These are phyloP conservation scores for Echinometra lucunter DNA, from an alignment of 53 echinoderm and acorn worm species.

Conservation along the genomic window DNA sequence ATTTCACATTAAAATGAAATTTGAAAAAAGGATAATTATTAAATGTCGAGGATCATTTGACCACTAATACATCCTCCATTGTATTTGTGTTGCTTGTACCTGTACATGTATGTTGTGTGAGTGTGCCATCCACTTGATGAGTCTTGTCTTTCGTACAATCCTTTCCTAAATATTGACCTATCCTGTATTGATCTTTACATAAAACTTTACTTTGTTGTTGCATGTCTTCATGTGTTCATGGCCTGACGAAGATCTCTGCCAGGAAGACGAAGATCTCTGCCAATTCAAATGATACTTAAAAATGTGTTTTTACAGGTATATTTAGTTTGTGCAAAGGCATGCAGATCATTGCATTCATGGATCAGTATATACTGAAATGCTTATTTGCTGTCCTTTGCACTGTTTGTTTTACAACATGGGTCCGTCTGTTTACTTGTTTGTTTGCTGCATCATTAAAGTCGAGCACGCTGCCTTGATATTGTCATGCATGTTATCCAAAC, in stretches of 20 bases:
- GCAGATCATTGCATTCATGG: not conserved
- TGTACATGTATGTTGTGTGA: not conserved
- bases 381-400: not conserved
- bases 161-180: not conserved
- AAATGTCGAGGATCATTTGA: not conserved
- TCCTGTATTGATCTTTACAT: not conserved
- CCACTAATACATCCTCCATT: not conserved
- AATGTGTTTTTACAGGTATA: no score
- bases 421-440: no score
- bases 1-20: not conserved
- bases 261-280: not conserved
- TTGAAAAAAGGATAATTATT: not conserved
- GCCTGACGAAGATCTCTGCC: not conserved
- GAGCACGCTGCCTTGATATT: not conserved
- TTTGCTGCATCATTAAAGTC: not conserved
- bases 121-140: not conserved
- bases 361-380: not conserved
- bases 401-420: not conserved
- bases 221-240: not conserved
- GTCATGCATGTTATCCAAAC: not conserved
- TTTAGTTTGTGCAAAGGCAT: no score
- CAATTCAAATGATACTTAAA: not conserved
- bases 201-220: not conserved
- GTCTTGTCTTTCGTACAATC: not conserved
- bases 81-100: not conserved